Evolutionary conservation across 2,888 invertebrate species (phyloP).

Genomic region (Sipha maydis): DNA sequence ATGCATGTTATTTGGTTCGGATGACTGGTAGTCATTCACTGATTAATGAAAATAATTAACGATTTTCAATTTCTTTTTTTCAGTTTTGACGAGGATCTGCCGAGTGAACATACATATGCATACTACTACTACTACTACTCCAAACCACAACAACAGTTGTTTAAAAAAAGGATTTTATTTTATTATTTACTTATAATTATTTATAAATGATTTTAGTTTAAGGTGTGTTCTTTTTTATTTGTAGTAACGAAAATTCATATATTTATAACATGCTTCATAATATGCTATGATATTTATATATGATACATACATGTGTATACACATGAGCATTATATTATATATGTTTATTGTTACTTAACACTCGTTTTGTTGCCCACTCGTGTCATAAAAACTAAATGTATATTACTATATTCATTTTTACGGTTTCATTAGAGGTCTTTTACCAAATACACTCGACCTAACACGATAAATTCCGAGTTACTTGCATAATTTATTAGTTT

Average conservation of each 20-base stretch:
- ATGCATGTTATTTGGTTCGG: slow-evolving; percentile 20
- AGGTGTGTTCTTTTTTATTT: neutral
- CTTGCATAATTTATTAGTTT: slow-evolving; percentile 16
- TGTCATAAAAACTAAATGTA: slow-evolving; percentile 20
- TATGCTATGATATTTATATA: neutral
- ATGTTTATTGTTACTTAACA: slow-evolving; percentile 4
- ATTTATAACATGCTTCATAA: neutral
- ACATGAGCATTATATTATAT: neutral
- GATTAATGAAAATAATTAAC: slow-evolving; percentile 42
- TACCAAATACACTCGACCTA: slow-evolving; percentile 14
- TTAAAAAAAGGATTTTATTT: neutral
- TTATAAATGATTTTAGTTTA: slow-evolving; percentile 40
- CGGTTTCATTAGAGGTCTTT: neutral
- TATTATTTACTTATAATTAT: slow-evolving; percentile 47
- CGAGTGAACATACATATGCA: slow-evolving; percentile 13
- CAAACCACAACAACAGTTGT: neutral
- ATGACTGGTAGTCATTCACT: neutral
- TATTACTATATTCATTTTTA: neutral
- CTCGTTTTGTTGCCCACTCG: slow-evolving; percentile 10
- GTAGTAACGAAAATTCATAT: neutral
- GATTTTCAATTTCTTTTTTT: slow-evolving; percentile 21
- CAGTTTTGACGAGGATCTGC: slow-evolving; percentile 23
- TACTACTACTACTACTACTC: neutral
- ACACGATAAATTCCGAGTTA: slow-evolving; percentile 27
- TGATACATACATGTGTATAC: neutral